A percentile compares a stretch with the other conserved stretches of the same genome.
Evolutionary conservation across 2,797 vertebrate genomes (phyloP).

Genomic region (Taenioides sp.): DNA sequence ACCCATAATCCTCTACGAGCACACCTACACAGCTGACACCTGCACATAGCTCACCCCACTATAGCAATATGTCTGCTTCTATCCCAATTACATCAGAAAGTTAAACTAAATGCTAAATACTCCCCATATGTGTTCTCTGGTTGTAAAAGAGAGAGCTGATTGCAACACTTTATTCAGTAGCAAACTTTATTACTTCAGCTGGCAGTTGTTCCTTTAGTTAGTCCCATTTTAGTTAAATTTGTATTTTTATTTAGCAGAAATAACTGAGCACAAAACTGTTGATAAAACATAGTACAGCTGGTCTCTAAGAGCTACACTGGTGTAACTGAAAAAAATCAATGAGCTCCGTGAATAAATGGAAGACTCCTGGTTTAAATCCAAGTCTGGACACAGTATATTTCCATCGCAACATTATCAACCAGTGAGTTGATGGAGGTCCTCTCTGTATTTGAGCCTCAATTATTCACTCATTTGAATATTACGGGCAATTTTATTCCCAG

Average conservation of each 20-base stretch:
- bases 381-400: background rate
- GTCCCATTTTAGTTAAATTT: constrained; percentile 36
- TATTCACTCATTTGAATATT: background rate
- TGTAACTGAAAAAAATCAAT: constrained; percentile 36
- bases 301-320: constrained; percentile 48
- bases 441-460: background rate
- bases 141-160: background rate
- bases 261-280: constrained; percentile 56
- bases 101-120: background rate
- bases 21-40: constrained; percentile 83
- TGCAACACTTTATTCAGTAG: background rate
- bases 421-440: background rate
- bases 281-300: constrained; percentile 43
- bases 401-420: background rate
- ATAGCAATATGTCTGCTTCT: constrained; percentile 27
- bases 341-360: background rate
- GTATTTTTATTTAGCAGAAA: constrained; percentile 45
- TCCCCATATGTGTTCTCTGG: background rate
- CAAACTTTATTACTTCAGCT: constrained; percentile 18
- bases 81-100: constrained; percentile 13
- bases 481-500: background rate
- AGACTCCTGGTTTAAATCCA: background rate
- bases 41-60: constrained; percentile 48
- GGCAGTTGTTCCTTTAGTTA: constrained; percentile 19
- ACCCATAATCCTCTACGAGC: constrained; percentile 63